A percentile compares a stretch with the other conserved stretches of the same genome.
Evolutionary conservation across 2,888 invertebrate genomes (phyloP).

Genomic region (Nasonovia ribisnigri): DNA sequence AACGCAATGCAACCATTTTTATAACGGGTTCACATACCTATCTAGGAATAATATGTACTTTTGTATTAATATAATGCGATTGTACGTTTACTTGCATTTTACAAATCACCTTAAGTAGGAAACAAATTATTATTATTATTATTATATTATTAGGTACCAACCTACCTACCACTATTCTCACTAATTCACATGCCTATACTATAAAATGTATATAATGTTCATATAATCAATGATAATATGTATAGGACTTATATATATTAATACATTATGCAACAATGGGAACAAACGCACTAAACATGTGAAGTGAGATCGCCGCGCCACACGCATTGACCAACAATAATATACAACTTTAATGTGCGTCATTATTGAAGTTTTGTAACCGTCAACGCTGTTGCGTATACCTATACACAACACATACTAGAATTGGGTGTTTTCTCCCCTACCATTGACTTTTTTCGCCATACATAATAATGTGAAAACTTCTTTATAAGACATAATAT

Average conservation of each 20-base stretch:
- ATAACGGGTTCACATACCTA: slow-evolving; percentile 1
- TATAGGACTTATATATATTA: not conserved
- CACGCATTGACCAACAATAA: not conserved
- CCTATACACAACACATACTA: not conserved
- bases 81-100: not conserved
- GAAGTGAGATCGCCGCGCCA: slow-evolving; percentile 6
- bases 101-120: slow-evolving; percentile 18
- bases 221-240: not conserved
- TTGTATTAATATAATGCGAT: not conserved
- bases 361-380: slow-evolving; percentile 35
- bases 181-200: not conserved
- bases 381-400: not conserved
- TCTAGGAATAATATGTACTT: no score
- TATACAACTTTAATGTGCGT: slow-evolving; percentile 30
- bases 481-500: not conserved
- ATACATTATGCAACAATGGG: slow-evolving; percentile 23
- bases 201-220: not conserved
- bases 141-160: not conserved
- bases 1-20: not conserved
- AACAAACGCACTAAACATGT: slow-evolving; percentile 11
- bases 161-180: not conserved
- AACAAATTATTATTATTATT: slow-evolving; percentile 31
- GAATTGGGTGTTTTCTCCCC: not conserved
- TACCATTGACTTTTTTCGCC: not conserved
- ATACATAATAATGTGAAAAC: not conserved